Evolutionary conservation across 2,888 invertebrate species (phyloP), one percentile per base, ranked within the genome.

Genomic region (Eudemis profundana): DNA sequence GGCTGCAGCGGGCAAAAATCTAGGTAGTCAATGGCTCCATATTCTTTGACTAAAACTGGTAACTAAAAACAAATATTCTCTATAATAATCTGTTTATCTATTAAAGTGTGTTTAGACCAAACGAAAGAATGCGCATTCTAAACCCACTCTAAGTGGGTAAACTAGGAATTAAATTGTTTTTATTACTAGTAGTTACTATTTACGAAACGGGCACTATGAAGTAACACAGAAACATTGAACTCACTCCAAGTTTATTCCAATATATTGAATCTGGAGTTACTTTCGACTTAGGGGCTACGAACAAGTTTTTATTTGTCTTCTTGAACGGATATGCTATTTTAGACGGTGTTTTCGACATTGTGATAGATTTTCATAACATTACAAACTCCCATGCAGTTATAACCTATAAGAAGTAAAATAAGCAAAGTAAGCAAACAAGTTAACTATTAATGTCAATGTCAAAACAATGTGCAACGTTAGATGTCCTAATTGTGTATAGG

Each of bases 1-100:
- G 98, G 98, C 78, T 97, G 96, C 8, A 95, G 93, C 0, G 97
- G 97, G 68, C 97, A 96, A 81, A 99, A 97, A 82, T 98, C 96
- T 46, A 99, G 94, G 78, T 97, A 96, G 80, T 98, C 97, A 61
- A 99, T 96, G 0, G 97, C 95, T 19, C 98, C 98, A 86, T 96
- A 97, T 86, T 99, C 98, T 85, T 98, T 98, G 0, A 97, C 94
- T 40, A 97, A 93, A 1, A 97, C 96, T 23, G 98, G 97, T 65
- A 94, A 93, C 98, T 90, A 82, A 65, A 89, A 64, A 27, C 2
- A 44, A 17, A 21, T 10, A 19, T 29, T 14, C 5, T 14, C 19
- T n/a, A n/a, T n/a, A n/a, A n/a, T n/a, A n/a, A n/a, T n/a, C n/a
- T n/a, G n/a, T n/a, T n/a, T n/a, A n/a, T n/a, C n/a, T n/a, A n/a